Conservation (phyloP, 2,888 invertebrate genomes). For the Stenurella melanura region DNA sequence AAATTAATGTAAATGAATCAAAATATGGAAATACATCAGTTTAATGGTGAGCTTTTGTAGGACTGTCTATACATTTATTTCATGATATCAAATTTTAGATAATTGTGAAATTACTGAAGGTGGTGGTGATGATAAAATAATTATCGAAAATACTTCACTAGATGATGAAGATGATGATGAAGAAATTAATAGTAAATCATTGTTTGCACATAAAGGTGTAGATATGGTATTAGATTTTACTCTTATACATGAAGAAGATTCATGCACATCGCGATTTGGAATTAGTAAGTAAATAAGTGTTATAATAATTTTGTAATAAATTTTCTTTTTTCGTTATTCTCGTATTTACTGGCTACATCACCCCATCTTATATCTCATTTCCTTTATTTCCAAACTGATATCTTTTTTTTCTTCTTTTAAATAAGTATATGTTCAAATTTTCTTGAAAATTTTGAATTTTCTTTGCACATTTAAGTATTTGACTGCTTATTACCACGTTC, state of each 20-base stretch:
- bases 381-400: too few species aligned
- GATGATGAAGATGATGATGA: constrained; percentile 32
- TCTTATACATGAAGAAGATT: constrained; percentile 20
- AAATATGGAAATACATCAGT: background rate
- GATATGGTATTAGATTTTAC: constrained; percentile 39
- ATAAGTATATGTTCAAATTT: too few species aligned
- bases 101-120: background rate
- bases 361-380: too few species aligned
- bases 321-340: too few species aligned
- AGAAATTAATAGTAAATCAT: constrained; percentile 19
- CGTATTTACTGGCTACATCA: too few species aligned
- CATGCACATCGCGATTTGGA: background rate
- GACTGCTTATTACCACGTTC: too few species aligned
- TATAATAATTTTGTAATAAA: too few species aligned
- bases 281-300: constrained; percentile 33
- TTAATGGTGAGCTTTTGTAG: background rate
- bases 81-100: background rate
- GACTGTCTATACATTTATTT: background rate
- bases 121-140: background rate
- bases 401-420: too few species aligned
- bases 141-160: background rate
- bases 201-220: constrained; percentile 27
- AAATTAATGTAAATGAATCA: background rate
- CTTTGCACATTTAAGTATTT: too few species aligned
- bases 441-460: too few species aligned